phyloP scores from a whole-genome alignment of 2,113 vertebrate species.

The Sprattus sprattus region DNA sequence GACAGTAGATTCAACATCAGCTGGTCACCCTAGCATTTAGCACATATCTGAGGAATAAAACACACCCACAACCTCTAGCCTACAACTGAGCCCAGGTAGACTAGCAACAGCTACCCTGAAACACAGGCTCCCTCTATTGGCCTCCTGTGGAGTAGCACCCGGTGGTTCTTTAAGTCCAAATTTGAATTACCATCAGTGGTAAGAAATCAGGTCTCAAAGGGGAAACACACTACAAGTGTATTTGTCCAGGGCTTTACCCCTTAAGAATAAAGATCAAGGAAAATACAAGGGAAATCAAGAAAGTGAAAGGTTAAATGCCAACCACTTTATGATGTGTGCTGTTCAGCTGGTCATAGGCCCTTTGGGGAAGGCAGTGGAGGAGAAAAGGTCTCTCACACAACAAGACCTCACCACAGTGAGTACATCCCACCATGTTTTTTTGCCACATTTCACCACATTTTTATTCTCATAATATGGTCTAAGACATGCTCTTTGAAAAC shows the following conservation, averaged over 20 bases:
- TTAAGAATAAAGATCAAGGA: not conserved
- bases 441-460: not conserved
- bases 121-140: not conserved
- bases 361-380: constrained; percentile 74
- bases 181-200: not conserved
- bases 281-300: not conserved
- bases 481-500: too few species aligned
- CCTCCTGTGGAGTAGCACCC: not conserved
- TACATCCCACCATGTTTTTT: not conserved
- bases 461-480: too few species aligned
- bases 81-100: not conserved
- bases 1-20: too few species aligned
- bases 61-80: not conserved
- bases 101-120: not conserved
- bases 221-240: not conserved
- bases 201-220: not conserved
- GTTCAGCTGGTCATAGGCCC: constrained; percentile 71
- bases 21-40: too few species aligned
- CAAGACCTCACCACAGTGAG: constrained; percentile 76
- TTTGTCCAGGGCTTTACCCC: not conserved
- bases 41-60: not conserved
- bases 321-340: not conserved
- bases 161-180: not conserved
- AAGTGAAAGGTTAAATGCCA: not conserved
- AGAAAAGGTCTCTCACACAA: constrained; percentile 74